Base-by-base conservation (phyloP, 1,140 invertebrate species). In the Zaprionus ornatus region DNA sequence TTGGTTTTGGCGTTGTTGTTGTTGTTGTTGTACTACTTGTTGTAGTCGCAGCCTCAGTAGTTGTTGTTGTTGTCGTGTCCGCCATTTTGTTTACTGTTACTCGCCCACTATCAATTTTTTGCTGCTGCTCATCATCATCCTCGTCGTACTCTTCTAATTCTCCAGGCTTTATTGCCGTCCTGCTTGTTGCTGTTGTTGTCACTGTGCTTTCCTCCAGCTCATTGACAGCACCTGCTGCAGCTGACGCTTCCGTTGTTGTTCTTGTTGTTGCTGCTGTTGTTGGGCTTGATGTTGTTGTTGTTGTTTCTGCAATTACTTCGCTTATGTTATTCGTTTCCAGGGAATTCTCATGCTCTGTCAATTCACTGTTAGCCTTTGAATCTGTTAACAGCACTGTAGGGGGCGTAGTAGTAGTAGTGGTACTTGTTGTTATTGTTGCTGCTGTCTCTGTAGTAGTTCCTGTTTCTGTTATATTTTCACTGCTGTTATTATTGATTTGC, bases 301-400 rank as follows among this genome's bases (percentile, higher is more conserved):
- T 59, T 37, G 57, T 13, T 29, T 55, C 59, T 29, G 60, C 37
- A 0, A 45, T 19, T 27, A 80, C 68, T 66, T 87, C 80, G 12
- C 84, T 57, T 23, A 88, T 81, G 60, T 88, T 88, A 42, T 88
- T 88, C 9, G 82, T 80, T 61, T 85, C 86, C 52, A 77, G 67
- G 40, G 86, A 70, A 56, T 64, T 70, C 42, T 87, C 83, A 27
- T 90, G 69, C 19, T 74, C 73, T 19, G 45, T 68, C 10, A 77
- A 21, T n/a, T 62, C 57, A 13, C 45, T 62, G 37, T 69, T 76
- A 17, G 68, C 62, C 3, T 70, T 70, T 1, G 40, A 25, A 19
- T 77, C 55, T 12, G 64, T 68, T 66, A 74, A 57, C 23, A 63
- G 59, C 25, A 59, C 21, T 12, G 54, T 32, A 27, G 54, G 21